Conservation (phyloP, 2,113 vertebrate species). For the Orycteropus afer region DNA sequence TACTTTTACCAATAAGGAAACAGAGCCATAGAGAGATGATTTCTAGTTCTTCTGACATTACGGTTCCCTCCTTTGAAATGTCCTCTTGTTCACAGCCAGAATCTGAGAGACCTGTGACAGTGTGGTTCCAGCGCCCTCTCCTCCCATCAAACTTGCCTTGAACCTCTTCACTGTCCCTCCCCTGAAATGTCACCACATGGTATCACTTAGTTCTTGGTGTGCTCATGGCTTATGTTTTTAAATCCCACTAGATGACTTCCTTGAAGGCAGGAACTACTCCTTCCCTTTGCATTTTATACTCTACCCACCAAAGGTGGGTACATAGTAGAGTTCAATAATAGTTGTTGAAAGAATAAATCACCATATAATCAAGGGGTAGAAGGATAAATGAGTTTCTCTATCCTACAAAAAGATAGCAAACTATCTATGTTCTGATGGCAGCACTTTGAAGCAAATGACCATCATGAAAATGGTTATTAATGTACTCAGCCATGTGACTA, state of each 20-base stretch:
- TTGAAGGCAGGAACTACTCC: background rate
- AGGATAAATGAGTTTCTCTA: background rate
- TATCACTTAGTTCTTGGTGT: background rate
- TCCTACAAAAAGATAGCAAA: background rate
- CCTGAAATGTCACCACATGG: background rate
- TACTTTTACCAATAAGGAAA: background rate
- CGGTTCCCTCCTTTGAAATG: background rate
- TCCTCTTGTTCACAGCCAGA: background rate
- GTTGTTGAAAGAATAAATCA: background rate
- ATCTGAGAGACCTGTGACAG: background rate
- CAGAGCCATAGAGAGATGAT: no score
- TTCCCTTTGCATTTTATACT: background rate
- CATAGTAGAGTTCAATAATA: background rate
- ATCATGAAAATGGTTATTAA: background rate
- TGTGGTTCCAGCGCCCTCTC: background rate
- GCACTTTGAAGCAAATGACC: background rate
- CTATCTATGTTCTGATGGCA: background rate
- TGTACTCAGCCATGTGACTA: rapidly evolving
- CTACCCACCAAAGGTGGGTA: background rate
- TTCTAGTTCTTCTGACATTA: background rate
- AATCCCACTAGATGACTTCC: background rate
- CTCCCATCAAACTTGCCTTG: rapidly evolving
- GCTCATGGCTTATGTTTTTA: background rate
- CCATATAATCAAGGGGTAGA: background rate
- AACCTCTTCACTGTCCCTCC: background rate